phyloP scores from a whole-genome alignment of 2,113 vertebrate genomes.

The Elgaria multicarinata region DNA sequence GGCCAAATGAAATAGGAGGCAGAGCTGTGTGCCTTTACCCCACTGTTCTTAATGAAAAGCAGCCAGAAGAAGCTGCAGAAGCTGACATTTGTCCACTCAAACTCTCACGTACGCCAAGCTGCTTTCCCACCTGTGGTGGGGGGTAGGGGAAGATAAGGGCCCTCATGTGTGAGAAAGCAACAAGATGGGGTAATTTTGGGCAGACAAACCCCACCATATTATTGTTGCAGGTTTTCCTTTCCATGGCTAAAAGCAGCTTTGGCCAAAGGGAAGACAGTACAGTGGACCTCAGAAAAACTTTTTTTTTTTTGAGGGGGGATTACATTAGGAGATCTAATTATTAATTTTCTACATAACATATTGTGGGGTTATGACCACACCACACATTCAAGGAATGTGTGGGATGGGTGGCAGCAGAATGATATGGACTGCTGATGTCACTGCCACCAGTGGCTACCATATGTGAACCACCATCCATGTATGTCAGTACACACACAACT shows the following conservation, averaged over 20 bases:
- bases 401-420: too few relatives aligned
- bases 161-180: background rate
- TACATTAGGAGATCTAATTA: background rate
- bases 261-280: too few relatives aligned
- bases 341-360: background rate
- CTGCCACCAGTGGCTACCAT: background rate
- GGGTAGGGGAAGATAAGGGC: background rate
- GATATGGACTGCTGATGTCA: background rate
- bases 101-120: background rate
- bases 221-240: too few relatives aligned
- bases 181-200: background rate
- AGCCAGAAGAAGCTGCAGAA: too few relatives aligned
- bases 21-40: too few relatives aligned
- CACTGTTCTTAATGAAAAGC: too few relatives aligned
- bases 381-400: background rate
- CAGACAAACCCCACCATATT: background rate
- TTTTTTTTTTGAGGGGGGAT: too few relatives aligned
- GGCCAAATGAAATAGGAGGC: too few relatives aligned
- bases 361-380: background rate
- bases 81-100: background rate
- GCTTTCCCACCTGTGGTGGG: background rate
- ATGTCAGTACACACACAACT: background rate
- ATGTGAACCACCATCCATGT: background rate
- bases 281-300: too few relatives aligned
- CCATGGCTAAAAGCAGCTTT: too few relatives aligned